Evolutionary conservation across 2,797 vertebrate species (phyloP).

Genomic region (Poeciliopsis infans): DNA sequence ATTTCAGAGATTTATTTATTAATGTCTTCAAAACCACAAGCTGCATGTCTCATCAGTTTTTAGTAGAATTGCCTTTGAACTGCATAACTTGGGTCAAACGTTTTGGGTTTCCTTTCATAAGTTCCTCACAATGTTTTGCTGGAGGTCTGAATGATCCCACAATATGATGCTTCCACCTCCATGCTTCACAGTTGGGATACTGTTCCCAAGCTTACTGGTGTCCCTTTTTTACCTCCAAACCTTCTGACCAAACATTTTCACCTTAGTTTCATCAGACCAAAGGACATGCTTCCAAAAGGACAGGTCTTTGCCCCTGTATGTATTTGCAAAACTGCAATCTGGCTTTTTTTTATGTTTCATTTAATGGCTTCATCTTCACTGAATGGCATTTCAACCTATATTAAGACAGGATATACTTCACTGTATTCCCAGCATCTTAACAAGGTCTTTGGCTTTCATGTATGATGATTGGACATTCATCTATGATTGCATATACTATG

Average conservation of each 20-base stretch:
- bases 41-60: not conserved
- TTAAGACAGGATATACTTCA: not conserved
- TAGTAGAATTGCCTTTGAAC: not conserved
- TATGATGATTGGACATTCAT: not conserved
- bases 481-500: not conserved
- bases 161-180: not conserved
- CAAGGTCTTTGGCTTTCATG: not conserved
- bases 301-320: not conserved
- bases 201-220: not conserved
- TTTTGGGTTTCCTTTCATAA: not conserved
- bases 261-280: not conserved
- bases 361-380: not conserved
- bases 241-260: too few species aligned
- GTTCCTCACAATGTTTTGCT: not conserved
- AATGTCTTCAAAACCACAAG: not conserved
- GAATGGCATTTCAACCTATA: not conserved
- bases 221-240: not conserved
- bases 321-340: not conserved
- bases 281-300: not conserved
- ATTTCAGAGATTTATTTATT: not conserved
- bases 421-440: not conserved
- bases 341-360: not conserved
- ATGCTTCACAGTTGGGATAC: not conserved
- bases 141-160: not conserved
- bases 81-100: not conserved